Evolutionary conservation across 2,113 vertebrate genomes (phyloP).

Genomic region (Apus apus): DNA sequence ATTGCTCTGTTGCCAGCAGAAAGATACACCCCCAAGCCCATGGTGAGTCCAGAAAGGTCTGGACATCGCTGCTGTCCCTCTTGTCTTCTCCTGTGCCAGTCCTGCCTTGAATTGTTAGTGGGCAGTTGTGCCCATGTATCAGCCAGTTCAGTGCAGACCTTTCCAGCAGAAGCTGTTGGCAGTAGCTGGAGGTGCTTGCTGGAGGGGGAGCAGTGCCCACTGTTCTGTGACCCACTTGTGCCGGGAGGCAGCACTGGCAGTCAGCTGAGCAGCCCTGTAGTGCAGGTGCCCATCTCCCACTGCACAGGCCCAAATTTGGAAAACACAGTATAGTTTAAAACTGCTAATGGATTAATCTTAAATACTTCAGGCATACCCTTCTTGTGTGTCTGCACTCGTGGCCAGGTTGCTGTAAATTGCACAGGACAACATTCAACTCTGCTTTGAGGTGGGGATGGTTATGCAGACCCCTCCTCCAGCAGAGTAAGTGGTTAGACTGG

Average conservation of each 20-base stretch:
- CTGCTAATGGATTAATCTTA: background rate
- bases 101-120: background rate
- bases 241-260: fast-evolving
- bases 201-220: fast-evolving
- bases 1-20: background rate
- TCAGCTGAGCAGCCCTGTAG: fast-evolving
- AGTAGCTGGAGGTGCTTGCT: background rate
- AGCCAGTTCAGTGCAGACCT: background rate
- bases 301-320: background rate
- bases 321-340: background rate
- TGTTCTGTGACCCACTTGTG: background rate
- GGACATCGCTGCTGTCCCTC: fast-evolving
- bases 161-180: background rate
- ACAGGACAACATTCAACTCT: background rate
- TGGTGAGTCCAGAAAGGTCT: background rate
- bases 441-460: background rate
- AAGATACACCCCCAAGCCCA: background rate
- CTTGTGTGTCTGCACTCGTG: background rate
- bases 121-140: background rate
- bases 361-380: background rate
- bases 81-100: background rate
- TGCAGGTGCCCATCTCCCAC: fast-evolving
- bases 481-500: background rate
- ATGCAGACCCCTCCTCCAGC: background rate
- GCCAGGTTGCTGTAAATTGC: background rate